Evolutionary conservation across 2,888 invertebrate species (phyloP), one percentile per base, ranked within the genome.

Genomic region (Polia nebulosa): DNA sequence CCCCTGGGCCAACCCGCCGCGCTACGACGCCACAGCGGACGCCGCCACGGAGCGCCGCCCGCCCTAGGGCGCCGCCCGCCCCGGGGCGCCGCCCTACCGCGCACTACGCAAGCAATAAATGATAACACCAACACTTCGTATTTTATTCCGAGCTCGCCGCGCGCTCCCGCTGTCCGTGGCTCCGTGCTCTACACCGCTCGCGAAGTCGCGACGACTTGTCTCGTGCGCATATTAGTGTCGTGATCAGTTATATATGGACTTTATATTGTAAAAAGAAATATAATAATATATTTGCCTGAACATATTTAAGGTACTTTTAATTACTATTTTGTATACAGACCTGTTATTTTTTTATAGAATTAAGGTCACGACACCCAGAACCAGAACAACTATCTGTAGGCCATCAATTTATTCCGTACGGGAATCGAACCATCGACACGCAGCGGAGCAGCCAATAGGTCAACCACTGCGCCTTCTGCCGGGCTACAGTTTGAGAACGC

Each of bases 1-100:
- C 96, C 99, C 99, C 36, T 97, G 98, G 92, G 98, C 98, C 87
- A 99, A 99, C 96, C 99, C 99, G 76, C 99, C 99, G 78, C 97
- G 97, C 90, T 99, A 99, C 96, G 99, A 98, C 82, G 96, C 96
- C 82, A 96, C 97, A 91, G 97, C 86, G 71, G 82, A 79, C 77
- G 71, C 80, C 41, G 67, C 78, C 76, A 78, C 85, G 56, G 80
- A 80, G 79, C 78, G 83, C 55, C 80, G 63, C 67, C 78, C 79
- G 62, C 78, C 85, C 62, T 73, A 81, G 56, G 60, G 69, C 72
- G 44, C 51, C 51, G 27, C 49, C 70, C 78, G 76, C 84, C 83
- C n/a, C n/a, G n/a, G n/a, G n/a, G n/a, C 75, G 82, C 60, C 78
- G 66, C 72, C 8, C 41, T 6, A n/a, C n/a, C n/a, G 76, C 84